Base-by-base conservation (phyloP, 1,140 invertebrate genomes). In the Drosophila neocordata region DNA sequence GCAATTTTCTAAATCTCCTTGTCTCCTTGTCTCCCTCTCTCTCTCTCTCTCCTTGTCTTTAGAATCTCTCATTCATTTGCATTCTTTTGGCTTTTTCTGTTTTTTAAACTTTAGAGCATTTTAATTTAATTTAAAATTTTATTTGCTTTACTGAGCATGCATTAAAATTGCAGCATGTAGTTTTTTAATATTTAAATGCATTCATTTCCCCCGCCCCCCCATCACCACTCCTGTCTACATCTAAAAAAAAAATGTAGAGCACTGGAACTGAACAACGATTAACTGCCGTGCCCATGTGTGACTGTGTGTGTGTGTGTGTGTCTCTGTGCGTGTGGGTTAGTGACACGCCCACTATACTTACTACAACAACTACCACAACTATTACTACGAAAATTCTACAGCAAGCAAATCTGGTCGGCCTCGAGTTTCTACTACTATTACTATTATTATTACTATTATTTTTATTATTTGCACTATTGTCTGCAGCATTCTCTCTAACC, bases 41-140 rank as follows among this genome's bases (percentile, higher is more conserved):
- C 12, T 4, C 2, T 31, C 6, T 27, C 31, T 57, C 70, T 56
- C 66, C 60, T 37, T 60, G 37, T 74, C 56, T 51, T 66, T 67
- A 57, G 53, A 61, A 73, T 65, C 53, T 61, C 55, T 67, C 59
- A 52, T 53, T 11, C 44, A 41, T 48, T 48, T 48, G 15, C 44
- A 48, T 34, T 9, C 5, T 13, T 44, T 48, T 13, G 9, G 11
- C 31, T 15, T 48, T 59, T 52, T 56, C 31, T 11, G 6, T 24
- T 9, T 51, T 56, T 13, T 38, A 6, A 83, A 65, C 55, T 82
- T 82, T 75, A 38, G 51, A 59, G 70, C 82, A 79, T 78, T 82
- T 79, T 79, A 79, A 79, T 82, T 82, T 82, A 78, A 82, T 82
- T 82, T 82, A 71, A 83, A 31, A 79, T 82, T 82, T 69, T 83